Evolutionary conservation across 2,888 invertebrate species (phyloP).

Genomic region (Patella caerulea): DNA sequence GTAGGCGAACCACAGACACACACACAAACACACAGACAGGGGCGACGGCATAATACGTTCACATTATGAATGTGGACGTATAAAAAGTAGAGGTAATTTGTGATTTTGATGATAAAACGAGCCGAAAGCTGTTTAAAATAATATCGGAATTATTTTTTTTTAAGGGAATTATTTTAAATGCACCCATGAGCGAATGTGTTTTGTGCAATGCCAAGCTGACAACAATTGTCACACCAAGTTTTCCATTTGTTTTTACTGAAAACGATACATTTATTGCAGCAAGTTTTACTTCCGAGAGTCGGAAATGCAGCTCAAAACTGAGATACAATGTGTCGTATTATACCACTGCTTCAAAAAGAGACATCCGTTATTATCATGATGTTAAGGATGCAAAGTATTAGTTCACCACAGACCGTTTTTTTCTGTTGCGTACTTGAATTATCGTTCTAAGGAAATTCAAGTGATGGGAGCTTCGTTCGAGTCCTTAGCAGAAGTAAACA

Average conservation of each 20-base stretch:
- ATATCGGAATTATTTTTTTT: too few species aligned
- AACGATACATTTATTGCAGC: not conserved
- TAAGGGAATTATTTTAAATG: not conserved
- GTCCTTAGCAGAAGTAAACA: not conserved
- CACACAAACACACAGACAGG: too few species aligned
- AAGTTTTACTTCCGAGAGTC: not conserved
- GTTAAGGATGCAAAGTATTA: not conserved
- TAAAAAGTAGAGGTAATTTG: too few species aligned
- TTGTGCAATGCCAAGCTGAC: not conserved
- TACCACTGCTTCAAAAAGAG: not conserved
- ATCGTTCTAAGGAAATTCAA: not conserved
- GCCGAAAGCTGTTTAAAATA: too few species aligned
- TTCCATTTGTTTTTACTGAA: not conserved
- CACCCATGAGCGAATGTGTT: not conserved
- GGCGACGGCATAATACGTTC: too few species aligned
- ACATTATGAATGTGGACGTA: too few species aligned
- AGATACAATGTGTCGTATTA: not conserved
- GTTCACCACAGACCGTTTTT: not conserved
- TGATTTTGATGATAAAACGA: too few species aligned
- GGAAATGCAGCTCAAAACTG: not conserved
- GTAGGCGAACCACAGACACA: too few species aligned
- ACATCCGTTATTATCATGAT: not conserved
- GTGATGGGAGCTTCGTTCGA: not conserved
- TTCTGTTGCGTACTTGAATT: not conserved
- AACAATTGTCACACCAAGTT: not conserved